Evolutionary conservation across 2,888 invertebrate genomes (phyloP).

Genomic region (Myathropa florea): DNA sequence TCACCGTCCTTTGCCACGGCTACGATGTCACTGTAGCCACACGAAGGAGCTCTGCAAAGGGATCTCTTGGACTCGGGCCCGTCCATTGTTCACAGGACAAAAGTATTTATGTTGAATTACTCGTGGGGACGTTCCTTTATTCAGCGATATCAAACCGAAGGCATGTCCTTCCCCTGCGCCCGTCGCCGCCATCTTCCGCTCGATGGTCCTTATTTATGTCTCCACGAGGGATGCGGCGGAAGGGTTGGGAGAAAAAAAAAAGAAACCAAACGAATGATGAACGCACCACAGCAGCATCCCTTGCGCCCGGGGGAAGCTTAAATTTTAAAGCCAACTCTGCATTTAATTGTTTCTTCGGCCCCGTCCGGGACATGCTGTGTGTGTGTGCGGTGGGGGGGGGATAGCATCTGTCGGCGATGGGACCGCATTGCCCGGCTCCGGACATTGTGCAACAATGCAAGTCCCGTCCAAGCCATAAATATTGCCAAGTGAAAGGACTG

Average conservation of each 20-base stretch:
- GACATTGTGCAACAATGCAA: constrained; percentile 45
- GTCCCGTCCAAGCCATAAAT: constrained; percentile 49
- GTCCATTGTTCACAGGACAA: constrained; percentile 61
- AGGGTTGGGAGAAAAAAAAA: background rate
- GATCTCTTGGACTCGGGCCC: constrained; percentile 33
- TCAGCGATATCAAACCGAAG: constrained; percentile 32
- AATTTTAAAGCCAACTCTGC: constrained; percentile 61
- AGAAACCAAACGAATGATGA: constrained; percentile 5
- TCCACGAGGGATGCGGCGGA: background rate
- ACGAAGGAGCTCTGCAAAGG: constrained; percentile 29
- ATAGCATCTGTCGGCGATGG: constrained; percentile 38
- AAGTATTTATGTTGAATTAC: constrained; percentile 68
- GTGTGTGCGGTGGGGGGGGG: background rate
- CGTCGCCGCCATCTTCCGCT: background rate
- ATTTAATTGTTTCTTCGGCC: constrained; percentile 48
- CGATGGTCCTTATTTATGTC: background rate
- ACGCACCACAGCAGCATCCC: too few relatives aligned
- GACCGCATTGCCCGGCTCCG: background rate
- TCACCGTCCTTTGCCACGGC: background rate
- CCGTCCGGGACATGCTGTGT: background rate
- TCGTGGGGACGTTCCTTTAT: constrained; percentile 58
- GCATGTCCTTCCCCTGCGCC: constrained; percentile 3
- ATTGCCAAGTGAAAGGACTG: constrained; percentile 49
- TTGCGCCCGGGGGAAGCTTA: constrained; percentile 18
- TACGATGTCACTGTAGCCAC: constrained; percentile 9